phyloP scores from a whole-genome alignment of 2,113 vertebrate genomes.

The Lepus americanus region DNA sequence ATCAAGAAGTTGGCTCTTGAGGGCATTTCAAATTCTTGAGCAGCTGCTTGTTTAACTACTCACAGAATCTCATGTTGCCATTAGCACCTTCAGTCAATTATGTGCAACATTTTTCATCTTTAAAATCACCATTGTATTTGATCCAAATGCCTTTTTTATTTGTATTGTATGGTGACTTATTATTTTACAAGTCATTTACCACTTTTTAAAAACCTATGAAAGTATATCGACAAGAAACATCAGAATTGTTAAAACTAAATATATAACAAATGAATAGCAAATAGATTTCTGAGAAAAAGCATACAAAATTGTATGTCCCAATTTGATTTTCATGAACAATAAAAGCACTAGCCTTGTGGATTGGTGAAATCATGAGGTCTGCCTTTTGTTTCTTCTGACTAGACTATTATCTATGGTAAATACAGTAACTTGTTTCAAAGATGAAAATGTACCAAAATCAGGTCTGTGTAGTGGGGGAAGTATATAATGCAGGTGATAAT shows the following conservation, averaged over 20 bases:
- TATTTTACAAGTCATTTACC: background rate
- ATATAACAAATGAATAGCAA: background rate
- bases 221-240: background rate
- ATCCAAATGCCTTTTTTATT: background rate
- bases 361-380: background rate
- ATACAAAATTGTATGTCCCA: background rate
- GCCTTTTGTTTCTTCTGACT: background rate
- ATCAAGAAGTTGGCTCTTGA: conserved; percentile 55
- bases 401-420: conserved; percentile 11
- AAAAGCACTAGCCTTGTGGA: background rate
- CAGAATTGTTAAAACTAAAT: background rate
- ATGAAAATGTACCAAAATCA: background rate
- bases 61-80: conserved; percentile 31
- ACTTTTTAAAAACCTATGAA: background rate
- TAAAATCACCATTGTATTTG: background rate
- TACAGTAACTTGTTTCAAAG: background rate
- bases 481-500: background rate
- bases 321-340: background rate
- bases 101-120: conserved; percentile 29
- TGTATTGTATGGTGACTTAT: background rate
- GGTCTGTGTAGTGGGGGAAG: background rate
- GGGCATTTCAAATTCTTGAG: conserved; percentile 44
- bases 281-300: background rate
- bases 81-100: conserved; percentile 1
- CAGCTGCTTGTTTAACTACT: conserved; percentile 59